A percentile compares a stretch with the other conserved stretches of the same genome.
phyloP scores from a whole-genome alignment of 2,113 vertebrate genomes.

The Pomatorhinus ruficollis region DNA sequence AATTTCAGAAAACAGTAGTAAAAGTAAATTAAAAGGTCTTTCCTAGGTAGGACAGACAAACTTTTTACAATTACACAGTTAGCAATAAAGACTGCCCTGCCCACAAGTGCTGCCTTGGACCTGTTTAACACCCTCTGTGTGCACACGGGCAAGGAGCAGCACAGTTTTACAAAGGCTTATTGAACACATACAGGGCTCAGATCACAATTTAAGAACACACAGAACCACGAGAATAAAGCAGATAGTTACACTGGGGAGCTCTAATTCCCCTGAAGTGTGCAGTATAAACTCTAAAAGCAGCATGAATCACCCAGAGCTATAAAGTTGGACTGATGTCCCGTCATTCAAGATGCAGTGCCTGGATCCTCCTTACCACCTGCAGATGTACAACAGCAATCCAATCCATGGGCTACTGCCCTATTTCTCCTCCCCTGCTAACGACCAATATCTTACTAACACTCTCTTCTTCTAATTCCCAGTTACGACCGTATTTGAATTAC shows the following conservation, averaged over 20 bases:
- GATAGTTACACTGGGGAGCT: background rate
- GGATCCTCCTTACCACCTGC: background rate
- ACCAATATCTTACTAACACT: background rate
- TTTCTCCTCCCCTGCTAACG: background rate
- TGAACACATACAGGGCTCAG: background rate
- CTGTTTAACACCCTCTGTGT: accelerated
- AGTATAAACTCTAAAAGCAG: background rate
- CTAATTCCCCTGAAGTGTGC: background rate
- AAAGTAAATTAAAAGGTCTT: background rate
- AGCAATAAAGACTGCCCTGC: background rate
- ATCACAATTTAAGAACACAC: background rate
- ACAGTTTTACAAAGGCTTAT: background rate
- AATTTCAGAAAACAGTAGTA: background rate
- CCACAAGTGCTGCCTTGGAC: background rate
- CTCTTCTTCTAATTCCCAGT: background rate
- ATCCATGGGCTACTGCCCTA: background rate
- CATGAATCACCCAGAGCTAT: background rate
- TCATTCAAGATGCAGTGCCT: background rate
- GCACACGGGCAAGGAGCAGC: accelerated
- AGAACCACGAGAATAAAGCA: background rate
- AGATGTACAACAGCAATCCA: background rate
- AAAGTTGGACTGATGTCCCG: background rate
- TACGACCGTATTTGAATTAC: background rate
- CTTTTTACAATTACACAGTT: background rate
- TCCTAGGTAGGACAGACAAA: background rate